Evolutionary conservation across 2,113 vertebrate species (phyloP).

Genomic region (Natator depressus): DNA sequence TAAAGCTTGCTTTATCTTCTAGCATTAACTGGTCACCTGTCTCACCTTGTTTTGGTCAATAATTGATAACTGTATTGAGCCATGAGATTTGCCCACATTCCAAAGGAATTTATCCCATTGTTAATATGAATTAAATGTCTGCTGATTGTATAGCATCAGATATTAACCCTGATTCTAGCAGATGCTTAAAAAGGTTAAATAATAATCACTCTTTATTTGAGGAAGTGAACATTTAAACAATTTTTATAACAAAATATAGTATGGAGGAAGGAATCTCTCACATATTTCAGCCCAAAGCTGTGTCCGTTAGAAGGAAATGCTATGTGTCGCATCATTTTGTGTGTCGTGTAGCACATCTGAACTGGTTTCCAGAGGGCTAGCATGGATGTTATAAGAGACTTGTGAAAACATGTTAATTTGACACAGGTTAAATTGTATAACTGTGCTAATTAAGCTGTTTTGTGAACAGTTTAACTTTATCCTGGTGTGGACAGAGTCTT

Average conservation of each 20-base stretch:
- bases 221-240: not conserved
- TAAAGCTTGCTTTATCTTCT: not conserved
- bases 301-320: not conserved
- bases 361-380: not conserved
- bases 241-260: not conserved
- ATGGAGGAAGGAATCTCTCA: not conserved
- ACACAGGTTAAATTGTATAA: not conserved
- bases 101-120: not conserved
- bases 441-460: not conserved
- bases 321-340: not conserved
- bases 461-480: not conserved
- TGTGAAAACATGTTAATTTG: not conserved
- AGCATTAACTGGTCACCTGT: conserved; percentile 20
- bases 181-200: not conserved
- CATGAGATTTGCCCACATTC: not conserved
- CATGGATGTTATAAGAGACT: not conserved
- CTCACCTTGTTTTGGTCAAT: not conserved
- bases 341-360: not conserved
- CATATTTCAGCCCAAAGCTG: not conserved
- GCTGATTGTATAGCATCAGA: not conserved
- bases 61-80: too few species aligned
- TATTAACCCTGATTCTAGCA: not conserved
- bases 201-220: not conserved
- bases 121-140: conserved; percentile 6
- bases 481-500: not conserved